Percentiles rank a stretch among this genome's conserved stretches.
Evolutionary conservation across 2,113 vertebrate genomes (phyloP).

Genomic region (Baryphthengus martii): DNA sequence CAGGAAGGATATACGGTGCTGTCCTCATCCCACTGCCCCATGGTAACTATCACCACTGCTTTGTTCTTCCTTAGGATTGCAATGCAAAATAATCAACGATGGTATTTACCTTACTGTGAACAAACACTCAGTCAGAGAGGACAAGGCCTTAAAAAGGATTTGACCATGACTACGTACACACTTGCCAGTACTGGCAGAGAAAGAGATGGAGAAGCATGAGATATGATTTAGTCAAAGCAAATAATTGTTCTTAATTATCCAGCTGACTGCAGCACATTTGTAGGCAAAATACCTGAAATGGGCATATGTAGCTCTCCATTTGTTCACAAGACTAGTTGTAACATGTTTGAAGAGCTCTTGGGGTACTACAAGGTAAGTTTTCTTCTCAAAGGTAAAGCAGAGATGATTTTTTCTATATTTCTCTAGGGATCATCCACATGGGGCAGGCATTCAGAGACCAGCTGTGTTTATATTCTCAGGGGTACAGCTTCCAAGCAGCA

Average conservation of each 20-base stretch:
- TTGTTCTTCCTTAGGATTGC: not conserved
- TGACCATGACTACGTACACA: not conserved
- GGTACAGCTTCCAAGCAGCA: not conserved
- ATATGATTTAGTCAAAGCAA: not conserved
- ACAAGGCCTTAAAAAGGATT: not conserved
- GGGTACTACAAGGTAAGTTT: not conserved
- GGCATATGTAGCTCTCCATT: not conserved
- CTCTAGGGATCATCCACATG: not conserved
- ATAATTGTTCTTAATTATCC: not conserved
- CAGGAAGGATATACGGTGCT: not conserved
- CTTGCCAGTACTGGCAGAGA: not conserved
- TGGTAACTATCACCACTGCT: not conserved
- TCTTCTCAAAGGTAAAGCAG: not conserved
- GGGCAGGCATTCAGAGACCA: not conserved
- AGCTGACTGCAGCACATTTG: not conserved
- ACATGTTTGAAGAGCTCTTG: not conserved
- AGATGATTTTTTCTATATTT: not conserved
- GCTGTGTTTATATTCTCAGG: not conserved
- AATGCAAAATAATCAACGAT: not conserved
- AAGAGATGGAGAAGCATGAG: not conserved
- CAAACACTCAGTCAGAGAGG: not conserved
- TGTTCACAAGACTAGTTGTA: not conserved
- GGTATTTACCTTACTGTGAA: not conserved
- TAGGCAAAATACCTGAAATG: not conserved
- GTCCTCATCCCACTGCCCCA: not conserved